Conservation (phyloP, 2,797 vertebrate species). For the Brachyalestes nurse region DNA sequence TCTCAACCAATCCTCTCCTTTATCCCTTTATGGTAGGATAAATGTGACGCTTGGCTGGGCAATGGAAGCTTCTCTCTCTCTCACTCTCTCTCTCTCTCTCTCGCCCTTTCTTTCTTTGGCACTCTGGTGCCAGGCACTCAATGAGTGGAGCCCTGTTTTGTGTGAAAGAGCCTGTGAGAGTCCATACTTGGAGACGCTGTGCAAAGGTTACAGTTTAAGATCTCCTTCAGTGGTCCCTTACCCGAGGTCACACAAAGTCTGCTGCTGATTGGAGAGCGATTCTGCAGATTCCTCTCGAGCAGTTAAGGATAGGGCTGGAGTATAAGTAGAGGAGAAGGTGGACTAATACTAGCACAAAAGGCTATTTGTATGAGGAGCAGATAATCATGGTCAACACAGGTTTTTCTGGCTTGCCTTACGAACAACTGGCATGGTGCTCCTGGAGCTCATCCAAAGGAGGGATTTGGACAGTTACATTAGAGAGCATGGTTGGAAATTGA, state of each 20-base stretch:
- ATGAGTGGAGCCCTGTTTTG: slow-evolving; percentile 44
- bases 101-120: slow-evolving; percentile 52
- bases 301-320: slow-evolving; percentile 35
- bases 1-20: slow-evolving; percentile 61
- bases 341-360: slow-evolving; percentile 10
- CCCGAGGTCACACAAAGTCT: slow-evolving; percentile 40
- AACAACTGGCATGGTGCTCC: slow-evolving; percentile 24
- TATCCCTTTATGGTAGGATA: slow-evolving; percentile 61
- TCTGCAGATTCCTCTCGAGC: slow-evolving; percentile 10
- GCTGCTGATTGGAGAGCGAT: slow-evolving; percentile 31
- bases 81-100: slow-evolving; percentile 25
- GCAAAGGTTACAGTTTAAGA: slow-evolving; percentile 63
- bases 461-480: slow-evolving; percentile 18
- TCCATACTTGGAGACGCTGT: slow-evolving; percentile 61
- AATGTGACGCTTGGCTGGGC: slow-evolving; percentile 63
- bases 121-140: slow-evolving; percentile 55
- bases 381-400: slow-evolving; percentile 23
- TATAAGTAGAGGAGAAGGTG: not conserved
- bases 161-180: slow-evolving; percentile 53
- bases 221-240: slow-evolving; percentile 46
- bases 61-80: slow-evolving; percentile 50
- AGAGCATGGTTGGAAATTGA: slow-evolving; percentile 14
- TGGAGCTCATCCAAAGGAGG: slow-evolving; percentile 26
- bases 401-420: slow-evolving; percentile 21
- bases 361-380: slow-evolving; percentile 19